Conservation (phyloP, 2,888 invertebrate genomes). For the Melolontha melolontha region DNA sequence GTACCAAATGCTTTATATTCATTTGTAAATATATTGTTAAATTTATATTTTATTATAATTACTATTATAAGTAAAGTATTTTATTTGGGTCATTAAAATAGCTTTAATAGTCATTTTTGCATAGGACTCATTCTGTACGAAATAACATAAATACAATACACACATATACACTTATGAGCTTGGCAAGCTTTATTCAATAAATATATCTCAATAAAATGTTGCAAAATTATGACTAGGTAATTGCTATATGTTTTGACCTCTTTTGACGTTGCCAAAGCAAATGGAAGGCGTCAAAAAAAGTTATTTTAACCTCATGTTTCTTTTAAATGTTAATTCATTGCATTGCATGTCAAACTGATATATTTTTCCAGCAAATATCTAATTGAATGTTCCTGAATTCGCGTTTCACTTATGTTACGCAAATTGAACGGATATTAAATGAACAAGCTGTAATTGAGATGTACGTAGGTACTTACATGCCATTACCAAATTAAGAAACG, state of each 20-base stretch:
- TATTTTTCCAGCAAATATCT: no score
- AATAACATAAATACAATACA: background rate
- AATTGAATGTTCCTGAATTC: background rate
- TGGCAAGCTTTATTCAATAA: conserved; percentile 1
- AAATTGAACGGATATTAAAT: no score
- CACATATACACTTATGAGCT: background rate
- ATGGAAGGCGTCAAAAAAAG: conserved; percentile 12
- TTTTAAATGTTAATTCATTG: conserved; percentile 6
- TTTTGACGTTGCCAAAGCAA: conserved; percentile 19
- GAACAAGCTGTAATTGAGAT: no score
- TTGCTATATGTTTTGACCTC: background rate
- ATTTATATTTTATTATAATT: conserved; percentile 1
- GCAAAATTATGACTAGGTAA: background rate
- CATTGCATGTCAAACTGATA: background rate
- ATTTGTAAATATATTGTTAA: background rate
- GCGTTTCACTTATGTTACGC: conserved; percentile 1
- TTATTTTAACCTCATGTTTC: conserved; percentile 6
- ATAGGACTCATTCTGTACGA: background rate
- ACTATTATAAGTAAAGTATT: no score
- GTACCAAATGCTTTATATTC: no score
- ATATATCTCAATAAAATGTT: conserved; percentile 1
- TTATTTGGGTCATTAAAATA: no score
- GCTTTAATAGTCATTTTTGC: no score
- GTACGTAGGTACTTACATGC: no score
- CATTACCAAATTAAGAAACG: no score